These are phyloP conservation scores for Cybosia mesomella DNA, from an alignment of 2,888 invertebrate species.

Conservation along the genomic window DNA sequence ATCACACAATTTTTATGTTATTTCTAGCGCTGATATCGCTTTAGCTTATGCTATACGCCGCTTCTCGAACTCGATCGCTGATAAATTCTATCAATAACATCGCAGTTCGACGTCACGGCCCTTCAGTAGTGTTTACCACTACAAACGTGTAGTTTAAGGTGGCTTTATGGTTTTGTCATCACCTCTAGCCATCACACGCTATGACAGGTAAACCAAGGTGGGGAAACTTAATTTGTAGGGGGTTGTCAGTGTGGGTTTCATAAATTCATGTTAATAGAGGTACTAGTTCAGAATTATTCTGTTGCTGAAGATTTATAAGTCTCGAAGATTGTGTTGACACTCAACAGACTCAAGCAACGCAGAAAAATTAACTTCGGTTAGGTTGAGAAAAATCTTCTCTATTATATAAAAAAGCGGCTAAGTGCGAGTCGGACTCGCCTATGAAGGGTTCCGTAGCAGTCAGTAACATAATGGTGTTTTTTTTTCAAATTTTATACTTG, in stretches of 20 bases:
- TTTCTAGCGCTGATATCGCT: constrained; percentile 1
- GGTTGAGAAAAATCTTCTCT: too few relatives aligned
- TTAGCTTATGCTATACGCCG: constrained; percentile 46
- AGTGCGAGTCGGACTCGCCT: too few relatives aligned
- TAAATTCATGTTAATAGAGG: constrained; percentile 15
- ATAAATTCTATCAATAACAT: constrained; percentile 86
- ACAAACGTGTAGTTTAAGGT: constrained; percentile 72
- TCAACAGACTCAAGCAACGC: too few relatives aligned
- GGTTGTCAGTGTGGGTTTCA: constrained; percentile 15
- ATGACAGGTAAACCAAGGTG: constrained; percentile 37
- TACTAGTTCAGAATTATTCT: background rate
- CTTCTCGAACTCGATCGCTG: constrained; percentile 70
- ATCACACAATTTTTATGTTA: background rate
- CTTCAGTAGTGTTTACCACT: constrained; percentile 81
- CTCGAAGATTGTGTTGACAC: too few relatives aligned
- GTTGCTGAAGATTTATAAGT: background rate
- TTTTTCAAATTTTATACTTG: too few relatives aligned
- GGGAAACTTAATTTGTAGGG: constrained; percentile 26
- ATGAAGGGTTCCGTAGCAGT: too few relatives aligned
- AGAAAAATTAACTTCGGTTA: too few relatives aligned
- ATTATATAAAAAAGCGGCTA: too few relatives aligned
- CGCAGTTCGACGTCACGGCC: constrained; percentile 76
- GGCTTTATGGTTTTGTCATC: constrained; percentile 60
- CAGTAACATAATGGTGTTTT: too few relatives aligned
- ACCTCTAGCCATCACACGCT: constrained; percentile 31